Evolutionary conservation across 2,113 vertebrate species (phyloP), one percentile per base, ranked within the genome.

Genomic region (Oncorhynchus kisutch): DNA sequence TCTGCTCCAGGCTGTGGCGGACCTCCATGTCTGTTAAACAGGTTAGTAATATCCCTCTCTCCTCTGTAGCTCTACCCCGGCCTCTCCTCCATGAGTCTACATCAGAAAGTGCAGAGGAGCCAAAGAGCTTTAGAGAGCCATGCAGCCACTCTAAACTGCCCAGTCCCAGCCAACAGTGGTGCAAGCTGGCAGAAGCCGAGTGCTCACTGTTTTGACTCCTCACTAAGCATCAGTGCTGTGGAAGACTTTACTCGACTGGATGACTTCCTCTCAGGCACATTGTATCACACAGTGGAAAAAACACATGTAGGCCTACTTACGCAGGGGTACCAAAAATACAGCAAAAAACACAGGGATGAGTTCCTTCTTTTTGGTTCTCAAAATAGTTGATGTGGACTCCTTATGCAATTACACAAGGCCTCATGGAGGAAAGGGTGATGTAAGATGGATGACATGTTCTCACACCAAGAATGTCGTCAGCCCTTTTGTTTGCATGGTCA

Each of bases 361-460:
- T 89, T 89, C 83, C 85, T 79, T 83, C 76, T 85, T 71, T 86
- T 86, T 78, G 72, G 39, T 81, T 83, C 82, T 75, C 67, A 78
- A 87, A 90, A 87, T 83, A 80, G 79, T 79, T 67, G 49, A 75
- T 82, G 72, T 66, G 75, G 84, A 85, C 73, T 84, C 76, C 72
- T 82, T 84, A 91, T 88, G 88, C 81, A 91, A 91, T 87, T 82
- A 76, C 85, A 82, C 13, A 20, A 79, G 81, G 77, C 77, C 80
- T 88, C 86, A 65, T 27, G 31, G 73, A 88, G 87, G 82, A 91
- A 91, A 92, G 84, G 89, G 87, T 90, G 91, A 91, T 86, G 88
- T 88, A 81, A 85, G 85, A 81, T 62, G 86, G 89, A 87, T 89
- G 86, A 92, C 91, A 91, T 92, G 91, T 90, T 90, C 87, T 88